Base-by-base conservation (phyloP, 2,888 invertebrate genomes). In the Cybosia mesomella region DNA sequence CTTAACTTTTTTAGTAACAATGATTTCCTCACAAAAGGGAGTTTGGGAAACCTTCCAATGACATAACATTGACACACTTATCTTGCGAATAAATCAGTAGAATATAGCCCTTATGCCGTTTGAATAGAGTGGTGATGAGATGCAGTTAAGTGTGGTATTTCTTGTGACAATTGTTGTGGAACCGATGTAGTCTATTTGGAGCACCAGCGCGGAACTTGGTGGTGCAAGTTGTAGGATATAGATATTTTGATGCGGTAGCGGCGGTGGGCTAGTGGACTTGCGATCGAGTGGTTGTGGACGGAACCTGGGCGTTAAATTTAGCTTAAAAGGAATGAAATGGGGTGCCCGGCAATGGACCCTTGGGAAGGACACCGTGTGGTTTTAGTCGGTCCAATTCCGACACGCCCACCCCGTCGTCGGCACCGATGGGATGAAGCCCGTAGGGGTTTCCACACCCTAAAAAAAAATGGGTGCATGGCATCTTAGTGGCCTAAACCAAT, bases 201-300 rank as follows among this genome's bases (percentile, higher is more conserved):
- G 84, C 84, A 77, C 72, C 85, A 78, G 75, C 68, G 86, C 86
- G 87, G 80, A 86, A 87, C 85, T 75, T 53, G n/a, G 10, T 70
- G 76, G 81, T 74, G 11, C 71, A 76, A 80, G 74, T 80, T 68
- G 67, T 61, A 59, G 68, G 67, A 53, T 66, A 36, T 13, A n/a
- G 49, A 49, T 43, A n/a, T 61, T 60, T 49, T 18, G 7, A 49
- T 28, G 49, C 13, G 7, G n/a, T 2, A 10, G 10, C 8, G 34
- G 28, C 28, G 5, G 28, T 28, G 28, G 28, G 28, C 28, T 28
- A 28, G 28, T 28, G 28, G 28, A 28, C 28, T 28, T 28, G 28
- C 28, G 28, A 28, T 28, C 5, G 28, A 28, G 28, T 4, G 28
- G 28, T 28, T 28, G 28, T 28, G 28, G 28, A 4, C 28, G 28